Evolutionary conservation across 23 tunicate genomes (phyloP).

Genomic region (Halocynthia aurantium): DNA sequence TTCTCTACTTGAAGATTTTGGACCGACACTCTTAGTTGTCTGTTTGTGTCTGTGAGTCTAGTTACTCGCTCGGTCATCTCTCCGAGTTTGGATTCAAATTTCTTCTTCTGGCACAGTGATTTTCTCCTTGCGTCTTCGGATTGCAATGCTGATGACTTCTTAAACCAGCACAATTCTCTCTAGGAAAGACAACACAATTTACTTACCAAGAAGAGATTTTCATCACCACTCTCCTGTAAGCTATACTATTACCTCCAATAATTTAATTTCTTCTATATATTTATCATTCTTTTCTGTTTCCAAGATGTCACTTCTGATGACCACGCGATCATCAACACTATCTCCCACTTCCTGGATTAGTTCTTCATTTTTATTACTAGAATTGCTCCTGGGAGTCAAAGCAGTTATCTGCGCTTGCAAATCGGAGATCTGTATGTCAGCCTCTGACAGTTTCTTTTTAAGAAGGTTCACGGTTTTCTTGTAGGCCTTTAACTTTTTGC

Average conservation of each 20-base stretch:
- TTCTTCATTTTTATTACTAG: too few relatives aligned
- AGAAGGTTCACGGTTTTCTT: slow-evolving; percentile 67
- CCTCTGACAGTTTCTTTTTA: slow-evolving; percentile 37
- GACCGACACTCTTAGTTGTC: slow-evolving; percentile 35
- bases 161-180: slow-evolving; percentile 22
- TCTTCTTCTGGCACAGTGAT: slow-evolving; percentile 22
- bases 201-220: not conserved
- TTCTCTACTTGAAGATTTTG: slow-evolving; percentile 59
- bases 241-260: too few relatives aligned
- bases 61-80: slow-evolving; percentile 40
- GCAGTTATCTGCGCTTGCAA: not conserved
- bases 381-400: not conserved
- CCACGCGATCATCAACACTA: too few relatives aligned
- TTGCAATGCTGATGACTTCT: slow-evolving; percentile 28
- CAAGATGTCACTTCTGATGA: too few relatives aligned
- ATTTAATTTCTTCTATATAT: too few relatives aligned
- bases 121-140: slow-evolving; percentile 28
- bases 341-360: too few relatives aligned
- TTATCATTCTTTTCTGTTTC: too few relatives aligned
- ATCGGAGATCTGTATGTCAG: slow-evolving; percentile 24
- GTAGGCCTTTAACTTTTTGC: slow-evolving; percentile 60
- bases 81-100: slow-evolving; percentile 25
- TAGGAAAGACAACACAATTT: not conserved
- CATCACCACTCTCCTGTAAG: not conserved
- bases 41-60: slow-evolving; percentile 53